Percentiles rank a stretch among this genome's conserved stretches.
Conservation (phyloP, 2,113 vertebrate species). For the Perccottus glenii region DNA sequence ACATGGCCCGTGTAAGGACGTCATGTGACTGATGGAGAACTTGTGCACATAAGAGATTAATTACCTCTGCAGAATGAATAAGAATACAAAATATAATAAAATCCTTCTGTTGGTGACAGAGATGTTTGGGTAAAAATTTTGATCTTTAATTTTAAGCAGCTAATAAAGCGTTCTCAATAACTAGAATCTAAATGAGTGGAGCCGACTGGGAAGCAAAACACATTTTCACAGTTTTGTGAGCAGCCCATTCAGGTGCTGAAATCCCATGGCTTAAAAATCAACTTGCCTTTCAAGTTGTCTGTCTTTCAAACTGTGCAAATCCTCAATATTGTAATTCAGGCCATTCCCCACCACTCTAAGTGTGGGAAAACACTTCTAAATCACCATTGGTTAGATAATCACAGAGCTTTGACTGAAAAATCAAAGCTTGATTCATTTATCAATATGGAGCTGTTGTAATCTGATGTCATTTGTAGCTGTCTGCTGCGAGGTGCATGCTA, state of each 20-base stretch:
- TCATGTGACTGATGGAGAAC: slow-evolving; percentile 22
- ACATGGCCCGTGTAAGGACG: slow-evolving; percentile 34
- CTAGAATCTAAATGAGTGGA: slow-evolving; percentile 27
- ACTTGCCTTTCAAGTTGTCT: slow-evolving; percentile 24
- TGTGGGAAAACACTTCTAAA: slow-evolving; percentile 34
- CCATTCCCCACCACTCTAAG: slow-evolving; percentile 15
- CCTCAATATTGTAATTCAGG: slow-evolving; percentile 32
- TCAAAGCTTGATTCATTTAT: slow-evolving; percentile 23
- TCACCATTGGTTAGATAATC: slow-evolving; percentile 28
- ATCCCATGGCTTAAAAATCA: slow-evolving; percentile 15
- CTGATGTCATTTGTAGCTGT: background rate
- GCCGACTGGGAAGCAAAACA: slow-evolving; percentile 12
- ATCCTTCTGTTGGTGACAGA: background rate
- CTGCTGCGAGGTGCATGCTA: background rate
- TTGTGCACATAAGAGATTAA: slow-evolving; percentile 27
- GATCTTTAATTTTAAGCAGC: slow-evolving; percentile 16
- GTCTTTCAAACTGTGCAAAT: slow-evolving; percentile 35
- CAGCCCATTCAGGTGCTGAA: slow-evolving; percentile 17
- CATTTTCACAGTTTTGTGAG: slow-evolving; percentile 23
- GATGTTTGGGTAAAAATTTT: slow-evolving; percentile 17
- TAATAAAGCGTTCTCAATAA: background rate
- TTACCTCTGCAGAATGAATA: slow-evolving; percentile 37
- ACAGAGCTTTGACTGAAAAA: slow-evolving; percentile 23
- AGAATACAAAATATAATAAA: slow-evolving; percentile 29
- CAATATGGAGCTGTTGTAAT: slow-evolving; percentile 6